A percentile compares a stretch with the other conserved stretches of the same genome.
Conservation (phyloP, 2,797 vertebrate species). For the Lophius americanus region DNA sequence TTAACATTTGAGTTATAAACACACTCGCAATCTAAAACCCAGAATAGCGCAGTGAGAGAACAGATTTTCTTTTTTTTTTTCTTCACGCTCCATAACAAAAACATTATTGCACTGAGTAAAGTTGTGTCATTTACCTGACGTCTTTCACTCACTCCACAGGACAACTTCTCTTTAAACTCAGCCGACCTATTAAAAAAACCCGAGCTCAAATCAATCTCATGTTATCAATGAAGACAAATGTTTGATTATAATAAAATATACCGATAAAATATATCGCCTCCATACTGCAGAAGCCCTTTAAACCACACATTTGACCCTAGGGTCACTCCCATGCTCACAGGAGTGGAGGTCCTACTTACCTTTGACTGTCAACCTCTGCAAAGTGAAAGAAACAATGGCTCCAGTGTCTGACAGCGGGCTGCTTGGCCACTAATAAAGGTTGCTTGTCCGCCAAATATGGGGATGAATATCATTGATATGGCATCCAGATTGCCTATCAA, state of each 20-base stretch:
- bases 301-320: not conserved
- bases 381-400: slow-evolving; percentile 58
- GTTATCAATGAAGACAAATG: slow-evolving; percentile 9
- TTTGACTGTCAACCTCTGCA: slow-evolving; percentile 56
- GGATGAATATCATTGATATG: slow-evolving; percentile 66
- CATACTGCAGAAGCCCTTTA: not conserved
- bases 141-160: slow-evolving; percentile 30
- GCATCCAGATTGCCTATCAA: slow-evolving; percentile 60
- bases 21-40: too few relatives aligned
- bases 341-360: slow-evolving; percentile 49
- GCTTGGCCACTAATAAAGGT: slow-evolving; percentile 70
- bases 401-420: slow-evolving; percentile 47
- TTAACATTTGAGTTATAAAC: too few relatives aligned
- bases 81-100: not conserved
- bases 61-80: too few relatives aligned
- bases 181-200: slow-evolving; percentile 14
- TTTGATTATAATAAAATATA: not conserved
- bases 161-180: slow-evolving; percentile 22
- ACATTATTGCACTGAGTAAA: not conserved
- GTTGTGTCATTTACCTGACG: slow-evolving; percentile 45
- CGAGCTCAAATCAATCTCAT: not conserved
- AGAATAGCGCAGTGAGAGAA: too few relatives aligned
- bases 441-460: slow-evolving; percentile 72
- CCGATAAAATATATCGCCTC: not conserved
- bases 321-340: not conserved